Evolutionary conservation across 2,888 invertebrate genomes (phyloP).

Genomic region (Alsophila aescularia): DNA sequence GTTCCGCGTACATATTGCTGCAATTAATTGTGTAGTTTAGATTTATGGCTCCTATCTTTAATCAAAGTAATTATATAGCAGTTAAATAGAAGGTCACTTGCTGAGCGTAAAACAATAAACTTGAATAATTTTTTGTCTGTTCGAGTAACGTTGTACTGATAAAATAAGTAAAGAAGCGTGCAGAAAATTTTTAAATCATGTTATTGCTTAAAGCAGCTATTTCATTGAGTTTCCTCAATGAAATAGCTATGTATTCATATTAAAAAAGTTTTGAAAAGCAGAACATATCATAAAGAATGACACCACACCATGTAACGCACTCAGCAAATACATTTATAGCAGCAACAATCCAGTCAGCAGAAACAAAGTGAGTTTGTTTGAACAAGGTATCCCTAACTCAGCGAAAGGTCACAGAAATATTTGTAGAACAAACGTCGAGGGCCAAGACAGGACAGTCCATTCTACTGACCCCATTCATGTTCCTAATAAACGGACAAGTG

Average conservation of each 20-base stretch:
- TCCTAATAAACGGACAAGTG: constrained; percentile 33
- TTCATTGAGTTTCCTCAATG: too few relatives aligned
- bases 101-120: background rate
- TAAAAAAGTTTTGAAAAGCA: background rate
- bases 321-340: constrained; percentile 13
- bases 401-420: constrained; percentile 55
- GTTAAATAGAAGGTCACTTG: constrained; percentile 6
- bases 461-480: constrained; percentile 45
- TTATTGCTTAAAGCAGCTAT: too few relatives aligned
- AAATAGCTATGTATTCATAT: background rate
- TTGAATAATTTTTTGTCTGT: too few relatives aligned
- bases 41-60: constrained; percentile 13
- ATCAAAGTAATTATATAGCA: constrained; percentile 1
- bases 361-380: constrained; percentile 23
- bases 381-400: constrained; percentile 26
- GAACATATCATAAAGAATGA: background rate
- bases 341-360: constrained; percentile 9
- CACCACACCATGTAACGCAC: background rate
- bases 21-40: constrained; percentile 17
- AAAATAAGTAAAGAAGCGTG: too few relatives aligned
- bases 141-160: too few relatives aligned
- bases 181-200: too few relatives aligned
- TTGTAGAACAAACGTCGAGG: constrained; percentile 56
- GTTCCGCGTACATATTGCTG: constrained; percentile 21
- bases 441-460: constrained; percentile 48